Base-by-base conservation (phyloP, 2,113 vertebrate species). In the Syngnathus typhle region DNA sequence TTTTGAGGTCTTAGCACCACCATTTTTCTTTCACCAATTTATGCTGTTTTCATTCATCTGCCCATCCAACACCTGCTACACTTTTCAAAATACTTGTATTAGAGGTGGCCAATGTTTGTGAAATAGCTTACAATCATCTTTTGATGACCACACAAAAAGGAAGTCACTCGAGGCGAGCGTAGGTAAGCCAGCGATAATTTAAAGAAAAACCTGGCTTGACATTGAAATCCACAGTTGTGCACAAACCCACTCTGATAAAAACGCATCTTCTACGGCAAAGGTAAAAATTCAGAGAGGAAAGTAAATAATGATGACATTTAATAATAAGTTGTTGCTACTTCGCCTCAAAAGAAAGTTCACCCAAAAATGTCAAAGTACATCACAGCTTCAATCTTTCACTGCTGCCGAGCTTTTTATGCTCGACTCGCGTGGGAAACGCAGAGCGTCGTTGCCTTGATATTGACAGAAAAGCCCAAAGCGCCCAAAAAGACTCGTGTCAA, bases 241-340 rank as follows among this genome's bases (percentile, higher is more conserved):
- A 60, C 36, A 39, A 60, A 60, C 37, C 36, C 8, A n/a, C 5
- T 36, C 12, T 2, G 27, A 36, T 36, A 5, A 56, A 56, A 36
- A 16, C n/a, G 19, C 12, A 60, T 39, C 46, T 15, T 62, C 3
- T n/a, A 52, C 15, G 5, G n/a, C 49, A 23, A 39, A 43, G 32
- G 36, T 38, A 39, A 5, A 39, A 19, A 55, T 16, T 27, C 51
- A 13, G 27, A 0, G 6, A 13, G 36, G 18, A 65, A 41, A 70
- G 27, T 32, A 44, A 68, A 70, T 49, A 59, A 38, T 11, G 72
- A 67, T 76, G 84, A 66, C 82, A 81, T 83, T 83, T 78, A 62
- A 71, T 43, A 47, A 63, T 52, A 69, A 68, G 73, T 72, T 81
- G 74, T 71, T 76, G 64, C 67, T 74, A 16, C 73, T 67, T 72